phyloP scores from a whole-genome alignment of 2,113 vertebrate genomes.

The Beaufortia kweichowensis region DNA sequence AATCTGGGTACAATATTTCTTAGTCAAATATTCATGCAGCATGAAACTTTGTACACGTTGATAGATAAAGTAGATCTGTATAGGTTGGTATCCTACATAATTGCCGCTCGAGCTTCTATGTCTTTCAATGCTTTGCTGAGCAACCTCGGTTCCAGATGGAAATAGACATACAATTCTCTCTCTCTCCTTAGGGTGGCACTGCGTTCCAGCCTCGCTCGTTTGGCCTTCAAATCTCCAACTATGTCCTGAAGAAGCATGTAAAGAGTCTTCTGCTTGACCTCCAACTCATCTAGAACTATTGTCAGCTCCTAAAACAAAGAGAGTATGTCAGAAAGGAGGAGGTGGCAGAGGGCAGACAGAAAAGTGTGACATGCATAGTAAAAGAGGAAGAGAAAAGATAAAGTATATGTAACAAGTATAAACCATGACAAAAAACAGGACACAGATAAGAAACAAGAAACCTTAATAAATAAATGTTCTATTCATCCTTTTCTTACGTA shows the following conservation, averaged over 20 bases:
- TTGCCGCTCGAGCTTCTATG: conserved; percentile 73
- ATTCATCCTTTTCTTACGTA: too few relatives aligned
- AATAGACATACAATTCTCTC: conserved; percentile 86
- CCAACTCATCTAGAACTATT: conserved; percentile 73
- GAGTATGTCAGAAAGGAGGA: neutral
- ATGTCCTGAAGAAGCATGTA: conserved; percentile 78
- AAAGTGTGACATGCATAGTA: neutral
- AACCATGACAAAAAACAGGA: neutral
- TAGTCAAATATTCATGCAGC: neutral
- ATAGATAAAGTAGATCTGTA: neutral
- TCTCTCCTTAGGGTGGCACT: conserved; percentile 76
- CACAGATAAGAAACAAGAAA: neutral
- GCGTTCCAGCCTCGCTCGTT: conserved; percentile 79
- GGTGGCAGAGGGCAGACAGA: neutral
- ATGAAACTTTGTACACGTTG: neutral
- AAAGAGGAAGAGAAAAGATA: neutral
- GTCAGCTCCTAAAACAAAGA: conserved; percentile 77
- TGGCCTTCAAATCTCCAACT: conserved; percentile 79
- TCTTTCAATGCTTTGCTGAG: conserved; percentile 82
- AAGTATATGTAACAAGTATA: neutral
- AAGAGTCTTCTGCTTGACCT: conserved; percentile 76
- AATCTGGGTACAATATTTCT: neutral
- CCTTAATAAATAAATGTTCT: too few relatives aligned
- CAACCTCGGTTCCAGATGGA: conserved; percentile 78
- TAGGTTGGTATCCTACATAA: conserved; percentile 48